phyloP scores from a whole-genome alignment of 2,888 invertebrate genomes.

The Drosophila robusta region DNA sequence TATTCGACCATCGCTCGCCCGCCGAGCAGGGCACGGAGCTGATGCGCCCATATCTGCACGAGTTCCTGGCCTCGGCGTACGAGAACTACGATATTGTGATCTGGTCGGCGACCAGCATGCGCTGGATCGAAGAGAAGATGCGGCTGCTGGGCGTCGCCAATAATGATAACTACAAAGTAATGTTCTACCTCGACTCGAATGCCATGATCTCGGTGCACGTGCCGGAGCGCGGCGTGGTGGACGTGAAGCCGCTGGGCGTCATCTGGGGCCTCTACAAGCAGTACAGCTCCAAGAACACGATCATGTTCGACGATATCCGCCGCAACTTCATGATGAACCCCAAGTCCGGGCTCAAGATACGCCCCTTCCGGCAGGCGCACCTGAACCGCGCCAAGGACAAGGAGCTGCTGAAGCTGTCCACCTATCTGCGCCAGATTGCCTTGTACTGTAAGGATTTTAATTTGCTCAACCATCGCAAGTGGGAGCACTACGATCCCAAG shows the following conservation, averaged over 20 bases:
- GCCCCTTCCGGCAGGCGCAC: slow-evolving; percentile 96
- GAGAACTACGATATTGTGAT: slow-evolving; percentile 97
- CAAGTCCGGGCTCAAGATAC: slow-evolving; percentile 95
- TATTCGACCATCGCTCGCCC: slow-evolving; percentile 97
- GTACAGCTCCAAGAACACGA: slow-evolving; percentile 95
- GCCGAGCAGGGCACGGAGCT: slow-evolving; percentile 95
- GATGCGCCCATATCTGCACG: slow-evolving; percentile 98
- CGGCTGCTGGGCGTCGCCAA: slow-evolving; percentile 93
- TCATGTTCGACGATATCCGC: slow-evolving; percentile 98
- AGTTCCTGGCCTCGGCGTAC: slow-evolving; percentile 95
- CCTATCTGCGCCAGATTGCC: slow-evolving; percentile 94
- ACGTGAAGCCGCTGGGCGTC: slow-evolving; percentile 97
- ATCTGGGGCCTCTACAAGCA: slow-evolving; percentile 98
- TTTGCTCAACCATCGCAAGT: slow-evolving; percentile 94
- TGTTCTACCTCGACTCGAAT: slow-evolving; percentile 95
- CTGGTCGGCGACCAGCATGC: slow-evolving; percentile 99
- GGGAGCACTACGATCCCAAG: slow-evolving; percentile 91
- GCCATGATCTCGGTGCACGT: slow-evolving; percentile 98
- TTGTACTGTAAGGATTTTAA: slow-evolving; percentile 92
- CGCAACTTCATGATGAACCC: slow-evolving; percentile 99
- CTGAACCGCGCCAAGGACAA: slow-evolving; percentile 93
- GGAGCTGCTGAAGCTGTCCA: slow-evolving; percentile 92
- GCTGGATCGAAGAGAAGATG: slow-evolving; percentile 99
- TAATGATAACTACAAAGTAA: slow-evolving; percentile 94
- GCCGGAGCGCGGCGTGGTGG: slow-evolving; percentile 95